Evolutionary conservation across 2,888 invertebrate genomes (phyloP).

Genomic region (Bellardia pandia): DNA sequence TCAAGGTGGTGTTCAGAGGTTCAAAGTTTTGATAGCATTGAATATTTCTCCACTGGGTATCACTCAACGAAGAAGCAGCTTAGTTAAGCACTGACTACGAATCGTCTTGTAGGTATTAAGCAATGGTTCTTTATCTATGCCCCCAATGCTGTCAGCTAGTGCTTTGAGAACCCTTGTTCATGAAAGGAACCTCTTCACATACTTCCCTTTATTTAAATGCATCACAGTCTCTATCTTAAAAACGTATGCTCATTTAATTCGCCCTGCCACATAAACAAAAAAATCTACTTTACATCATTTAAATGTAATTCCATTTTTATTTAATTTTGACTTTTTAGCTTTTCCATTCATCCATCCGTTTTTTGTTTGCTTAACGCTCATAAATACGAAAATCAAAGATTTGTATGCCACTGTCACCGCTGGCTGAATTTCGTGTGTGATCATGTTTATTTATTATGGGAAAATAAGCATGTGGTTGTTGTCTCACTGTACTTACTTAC

Average conservation of each 20-base stretch:
- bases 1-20: too few species aligned
- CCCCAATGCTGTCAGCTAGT: too few species aligned
- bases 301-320: slow-evolving; percentile 60
- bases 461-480: slow-evolving; percentile 69
- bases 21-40: too few species aligned
- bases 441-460: slow-evolving; percentile 60
- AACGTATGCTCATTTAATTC: background rate
- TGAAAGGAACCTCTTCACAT: background rate
- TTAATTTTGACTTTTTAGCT: slow-evolving; percentile 59
- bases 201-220: background rate
- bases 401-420: slow-evolving; percentile 45
- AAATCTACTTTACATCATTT: slow-evolving; percentile 46
- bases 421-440: background rate
- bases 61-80: too few species aligned
- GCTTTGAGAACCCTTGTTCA: too few species aligned
- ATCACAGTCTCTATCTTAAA: background rate
- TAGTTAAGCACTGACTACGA: too few species aligned
- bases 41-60: too few species aligned
- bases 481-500: slow-evolving; percentile 9
- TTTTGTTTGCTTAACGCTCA: slow-evolving; percentile 34
- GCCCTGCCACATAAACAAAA: background rate
- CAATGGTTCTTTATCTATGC: too few species aligned
- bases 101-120: too few species aligned
- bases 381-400: slow-evolving; percentile 63
- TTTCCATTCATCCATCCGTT: background rate